phyloP scores from a whole-genome alignment of 2,113 vertebrate species.

The Rhizomys pruinosus region DNA sequence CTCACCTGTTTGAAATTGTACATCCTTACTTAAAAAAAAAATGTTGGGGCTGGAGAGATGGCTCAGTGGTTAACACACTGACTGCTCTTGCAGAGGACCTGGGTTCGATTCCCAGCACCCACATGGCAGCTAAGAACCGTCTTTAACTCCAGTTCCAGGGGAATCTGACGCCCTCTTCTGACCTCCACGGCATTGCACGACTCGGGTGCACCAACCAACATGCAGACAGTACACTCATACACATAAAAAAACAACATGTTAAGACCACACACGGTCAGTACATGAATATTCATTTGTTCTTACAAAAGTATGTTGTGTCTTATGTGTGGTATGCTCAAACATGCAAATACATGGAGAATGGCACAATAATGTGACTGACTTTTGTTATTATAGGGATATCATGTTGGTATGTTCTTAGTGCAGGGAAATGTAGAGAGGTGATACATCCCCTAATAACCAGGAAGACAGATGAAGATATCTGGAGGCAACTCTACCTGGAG shows the following conservation, averaged over 20 bases:
- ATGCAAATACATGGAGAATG: background rate
- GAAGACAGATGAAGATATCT: background rate
- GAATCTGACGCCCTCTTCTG: too few species aligned
- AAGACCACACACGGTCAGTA: background rate
- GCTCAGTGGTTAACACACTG: too few species aligned
- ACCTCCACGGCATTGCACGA: too few species aligned
- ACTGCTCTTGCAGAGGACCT: too few species aligned
- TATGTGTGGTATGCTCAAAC: background rate
- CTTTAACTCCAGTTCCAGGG: too few species aligned
- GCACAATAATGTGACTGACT: background rate
- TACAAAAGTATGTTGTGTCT: background rate
- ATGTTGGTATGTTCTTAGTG: background rate
- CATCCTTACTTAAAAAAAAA: background rate
- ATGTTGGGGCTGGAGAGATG: too few species aligned
- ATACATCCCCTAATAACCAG: background rate
- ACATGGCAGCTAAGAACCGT: too few species aligned
- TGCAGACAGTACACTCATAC: too few species aligned
- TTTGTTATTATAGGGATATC: background rate
- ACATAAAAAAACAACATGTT: too few species aligned
- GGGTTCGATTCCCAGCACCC: too few species aligned
- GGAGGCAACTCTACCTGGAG: background rate
- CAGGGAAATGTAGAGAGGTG: background rate
- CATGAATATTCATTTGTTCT: background rate
- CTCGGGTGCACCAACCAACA: too few species aligned
- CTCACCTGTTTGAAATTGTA: constrained; percentile 1